Evolutionary conservation across 2,113 vertebrate genomes (phyloP).

Genomic region (Leucoraja erinaceus): DNA sequence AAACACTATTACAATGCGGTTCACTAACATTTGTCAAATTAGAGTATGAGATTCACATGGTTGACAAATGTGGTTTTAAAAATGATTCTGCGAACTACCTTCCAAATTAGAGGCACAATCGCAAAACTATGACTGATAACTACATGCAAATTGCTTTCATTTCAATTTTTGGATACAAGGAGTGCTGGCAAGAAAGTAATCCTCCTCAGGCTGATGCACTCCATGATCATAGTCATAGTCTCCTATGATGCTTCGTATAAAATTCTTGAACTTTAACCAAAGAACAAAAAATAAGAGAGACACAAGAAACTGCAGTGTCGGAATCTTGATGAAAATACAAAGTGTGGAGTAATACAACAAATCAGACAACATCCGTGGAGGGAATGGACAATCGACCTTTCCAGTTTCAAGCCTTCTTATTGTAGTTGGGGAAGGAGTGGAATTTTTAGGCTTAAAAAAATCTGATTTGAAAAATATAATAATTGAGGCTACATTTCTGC

Average conservation of each 20-base stretch:
- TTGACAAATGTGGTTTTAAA: neutral
- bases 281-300: neutral
- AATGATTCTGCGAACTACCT: neutral
- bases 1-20: no score
- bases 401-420: no score
- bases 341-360: no score
- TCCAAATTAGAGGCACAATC: no score
- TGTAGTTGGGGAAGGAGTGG: no score
- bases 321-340: no score
- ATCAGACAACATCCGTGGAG: no score
- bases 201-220: neutral
- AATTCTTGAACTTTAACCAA: neutral
- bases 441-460: no score
- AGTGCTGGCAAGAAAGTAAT: neutral
- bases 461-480: neutral
- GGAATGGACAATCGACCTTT: no score
- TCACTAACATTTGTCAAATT: no score
- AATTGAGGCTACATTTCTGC: neutral
- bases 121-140: no score
- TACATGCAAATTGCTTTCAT: neutral
- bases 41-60: neutral
- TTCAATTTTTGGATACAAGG: neutral
- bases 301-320: no score
- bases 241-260: neutral
- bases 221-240: neutral